Base-by-base conservation (phyloP, 2,113 vertebrate genomes). In the Neogale vison region DNA sequence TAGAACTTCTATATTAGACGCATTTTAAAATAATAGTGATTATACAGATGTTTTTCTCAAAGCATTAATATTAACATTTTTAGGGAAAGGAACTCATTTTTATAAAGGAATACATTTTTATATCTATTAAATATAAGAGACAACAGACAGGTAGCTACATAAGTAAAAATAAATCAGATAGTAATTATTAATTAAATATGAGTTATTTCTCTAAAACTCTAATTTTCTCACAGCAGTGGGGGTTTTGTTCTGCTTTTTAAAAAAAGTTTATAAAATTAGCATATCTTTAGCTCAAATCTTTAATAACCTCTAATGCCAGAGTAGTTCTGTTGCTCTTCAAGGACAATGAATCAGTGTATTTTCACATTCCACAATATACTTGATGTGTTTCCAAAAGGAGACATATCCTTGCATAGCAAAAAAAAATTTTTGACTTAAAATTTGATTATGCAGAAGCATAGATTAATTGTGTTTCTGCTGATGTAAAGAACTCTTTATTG, bases 11-110 rank as follows among this genome's bases (percentile, higher is more conserved):
- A 86, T 36, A 83, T 36, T 84, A 45, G n/a, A 96, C 34, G 67
- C 12, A 65, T 86, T 94, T 95, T 71, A 50, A 96, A 92, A 96
- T 96, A 74, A 95, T 47, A 80, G 47, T 77, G 7, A 80, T 84
- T 69, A 1, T 29, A 61, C 7, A 71, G 50, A 76, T 26, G 76
- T 90, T 96, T 90, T 95, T 50, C 79, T 96, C 9, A 74, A 57
- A 80, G 3, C 45, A 93, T 59, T 94, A 65, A 85, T 82, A 92
- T 94, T 88, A 82, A 81, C 4, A 90, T 34, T 85, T 90, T 95
- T 34, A 95, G 24, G 29, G 36, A 74, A 96, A 69, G 26, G 6
- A 65, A 87, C 39, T 93, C 7, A 82, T 83, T 26, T 14, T 63
- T 77, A 47, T 47, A 47, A 26, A 55, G 45, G 92, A 93, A 20